Conservation (phyloP, 2,888 invertebrate species). For the Himalopsyche kuldschensis region DNA sequence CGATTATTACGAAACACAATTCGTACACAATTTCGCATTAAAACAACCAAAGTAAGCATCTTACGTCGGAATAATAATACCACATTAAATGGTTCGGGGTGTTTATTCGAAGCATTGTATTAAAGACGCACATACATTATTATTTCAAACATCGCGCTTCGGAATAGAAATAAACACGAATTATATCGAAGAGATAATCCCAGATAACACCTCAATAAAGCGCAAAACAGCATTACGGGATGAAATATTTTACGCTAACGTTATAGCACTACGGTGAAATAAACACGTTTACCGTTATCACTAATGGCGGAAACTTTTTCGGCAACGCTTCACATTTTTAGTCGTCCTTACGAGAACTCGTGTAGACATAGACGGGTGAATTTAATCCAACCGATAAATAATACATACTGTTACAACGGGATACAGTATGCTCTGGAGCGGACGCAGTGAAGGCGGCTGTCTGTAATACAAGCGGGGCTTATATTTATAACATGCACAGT, state of each 20-base stretch:
- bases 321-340: neutral
- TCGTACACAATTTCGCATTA: too few relatives aligned
- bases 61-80: too few relatives aligned
- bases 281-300: neutral
- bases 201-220: neutral
- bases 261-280: neutral
- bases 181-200: neutral
- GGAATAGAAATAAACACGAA: neutral
- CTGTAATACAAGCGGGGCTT: too few relatives aligned
- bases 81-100: too few relatives aligned
- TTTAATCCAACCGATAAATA: slow-evolving; percentile 29
- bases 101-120: too few relatives aligned
- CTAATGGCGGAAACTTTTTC: neutral
- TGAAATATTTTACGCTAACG: neutral
- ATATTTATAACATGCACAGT: too few relatives aligned
- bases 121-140: neutral
- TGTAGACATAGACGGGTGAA: slow-evolving; percentile 4
- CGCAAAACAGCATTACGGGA: neutral
- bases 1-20: too few relatives aligned
- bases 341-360: neutral
- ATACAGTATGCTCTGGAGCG: neutral
- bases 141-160: neutral
- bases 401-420: slow-evolving; percentile 14
- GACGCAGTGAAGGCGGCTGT: neutral
- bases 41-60: too few relatives aligned